phyloP scores from a whole-genome alignment of 2,888 invertebrate genomes.

The Melitaea athalia region DNA sequence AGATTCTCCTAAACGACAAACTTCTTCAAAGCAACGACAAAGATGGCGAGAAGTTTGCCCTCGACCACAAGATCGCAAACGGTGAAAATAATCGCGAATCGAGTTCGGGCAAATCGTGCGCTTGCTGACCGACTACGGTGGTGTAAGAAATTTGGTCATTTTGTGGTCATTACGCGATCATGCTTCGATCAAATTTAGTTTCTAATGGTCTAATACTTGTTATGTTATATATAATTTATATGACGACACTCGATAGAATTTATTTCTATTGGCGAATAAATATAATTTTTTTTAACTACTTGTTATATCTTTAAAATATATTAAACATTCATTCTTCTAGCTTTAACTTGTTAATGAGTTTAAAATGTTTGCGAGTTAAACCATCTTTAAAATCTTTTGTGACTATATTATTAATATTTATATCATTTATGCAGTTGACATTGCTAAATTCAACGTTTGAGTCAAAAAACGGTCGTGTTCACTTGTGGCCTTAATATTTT shows the following conservation, averaged over 20 bases:
- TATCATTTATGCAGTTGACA: neutral
- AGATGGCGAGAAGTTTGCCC: conserved; percentile 86
- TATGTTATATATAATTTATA: conserved; percentile 9
- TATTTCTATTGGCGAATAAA: neutral
- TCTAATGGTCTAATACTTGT: conserved; percentile 3
- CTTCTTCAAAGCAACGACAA: conserved; percentile 86
- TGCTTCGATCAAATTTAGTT: conserved; percentile 4
- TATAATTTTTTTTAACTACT: neutral
- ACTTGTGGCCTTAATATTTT: conserved; percentile 7
- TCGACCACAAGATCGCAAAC: conserved; percentile 82
- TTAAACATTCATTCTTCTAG: neutral
- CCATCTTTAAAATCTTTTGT: neutral
- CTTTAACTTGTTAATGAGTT: neutral
- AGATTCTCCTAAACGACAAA: conserved; percentile 91
- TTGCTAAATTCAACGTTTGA: neutral
- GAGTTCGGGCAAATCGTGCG: conserved; percentile 77
- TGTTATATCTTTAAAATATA: neutral
- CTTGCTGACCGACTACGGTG: conserved; percentile 78
- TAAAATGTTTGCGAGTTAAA: neutral
- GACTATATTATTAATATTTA: neutral
- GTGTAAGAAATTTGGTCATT: conserved; percentile 1
- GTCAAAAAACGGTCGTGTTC: conserved; percentile 4
- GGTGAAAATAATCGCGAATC: conserved; percentile 71
- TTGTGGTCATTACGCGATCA: neutral
- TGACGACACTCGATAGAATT: conserved; percentile 1